A percentile compares a stretch with the other conserved stretches of the same genome.
phyloP scores from a whole-genome alignment of 2,888 invertebrate species.

The Tetheella fluctuosa region DNA sequence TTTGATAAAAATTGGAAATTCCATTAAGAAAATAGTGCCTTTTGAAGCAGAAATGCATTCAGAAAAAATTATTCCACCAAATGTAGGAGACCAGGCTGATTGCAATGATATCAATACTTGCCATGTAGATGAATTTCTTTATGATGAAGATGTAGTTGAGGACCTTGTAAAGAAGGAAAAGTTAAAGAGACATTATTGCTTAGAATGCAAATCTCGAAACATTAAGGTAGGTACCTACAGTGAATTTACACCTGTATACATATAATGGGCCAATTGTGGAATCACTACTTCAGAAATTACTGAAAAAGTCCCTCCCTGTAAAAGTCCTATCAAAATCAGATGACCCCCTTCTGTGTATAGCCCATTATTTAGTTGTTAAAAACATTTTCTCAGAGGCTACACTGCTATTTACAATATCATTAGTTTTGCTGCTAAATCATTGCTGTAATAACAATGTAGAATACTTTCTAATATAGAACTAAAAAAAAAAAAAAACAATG shows the following conservation, averaged over 20 bases:
- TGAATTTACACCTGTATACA: neutral
- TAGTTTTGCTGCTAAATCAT: too few relatives aligned
- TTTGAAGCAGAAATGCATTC: constrained; percentile 68
- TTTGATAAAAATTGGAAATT: constrained; percentile 61
- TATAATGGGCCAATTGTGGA: too few relatives aligned
- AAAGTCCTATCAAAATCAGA: too few relatives aligned
- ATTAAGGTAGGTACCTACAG: constrained; percentile 46
- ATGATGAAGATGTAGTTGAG: constrained; percentile 86
- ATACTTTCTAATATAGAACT: too few relatives aligned
- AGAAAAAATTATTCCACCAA: constrained; percentile 70
- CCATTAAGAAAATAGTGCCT: constrained; percentile 67
- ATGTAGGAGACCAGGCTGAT: constrained; percentile 77
- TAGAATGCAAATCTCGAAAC: constrained; percentile 69
- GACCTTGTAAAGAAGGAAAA: constrained; percentile 61
- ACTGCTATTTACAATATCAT: too few relatives aligned
- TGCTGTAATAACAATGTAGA: too few relatives aligned
- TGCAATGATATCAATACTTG: constrained; percentile 80
- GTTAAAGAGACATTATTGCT: constrained; percentile 65
- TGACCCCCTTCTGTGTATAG: too few relatives aligned
- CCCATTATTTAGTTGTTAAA: too few relatives aligned
- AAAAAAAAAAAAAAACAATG: too few relatives aligned
- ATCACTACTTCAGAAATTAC: too few relatives aligned
- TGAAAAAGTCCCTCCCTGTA: too few relatives aligned
- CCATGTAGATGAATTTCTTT: constrained; percentile 89
- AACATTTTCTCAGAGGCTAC: too few relatives aligned